A percentile compares a stretch with the other conserved stretches of the same genome.
Conservation (phyloP, 2,113 vertebrate species). For the Chinchilla lanigera region DNA sequence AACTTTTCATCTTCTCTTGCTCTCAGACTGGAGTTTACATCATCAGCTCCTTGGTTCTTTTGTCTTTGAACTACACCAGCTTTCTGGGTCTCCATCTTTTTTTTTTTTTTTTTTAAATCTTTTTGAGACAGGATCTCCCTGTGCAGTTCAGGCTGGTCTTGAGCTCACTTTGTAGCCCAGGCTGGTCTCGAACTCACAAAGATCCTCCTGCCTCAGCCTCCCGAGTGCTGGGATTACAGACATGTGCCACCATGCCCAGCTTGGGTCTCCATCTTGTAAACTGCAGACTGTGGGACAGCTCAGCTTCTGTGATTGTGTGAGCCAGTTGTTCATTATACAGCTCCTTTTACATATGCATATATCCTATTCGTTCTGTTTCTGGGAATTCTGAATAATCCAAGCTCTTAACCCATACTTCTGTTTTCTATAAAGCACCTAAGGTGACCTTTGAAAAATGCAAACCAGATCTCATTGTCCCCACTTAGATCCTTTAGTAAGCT, state of each 20-base stretch:
- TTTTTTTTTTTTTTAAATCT: too few relatives aligned
- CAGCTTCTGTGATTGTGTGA: neutral
- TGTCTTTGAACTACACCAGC: neutral
- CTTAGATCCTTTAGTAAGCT: neutral
- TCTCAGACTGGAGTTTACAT: neutral
- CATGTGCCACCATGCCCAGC: too few relatives aligned
- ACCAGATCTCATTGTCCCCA: neutral
- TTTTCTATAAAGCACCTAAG: neutral
- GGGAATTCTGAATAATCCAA: neutral
- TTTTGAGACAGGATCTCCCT: too few relatives aligned
- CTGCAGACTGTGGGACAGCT: neutral
- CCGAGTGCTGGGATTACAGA: too few relatives aligned
- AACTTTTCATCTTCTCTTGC: neutral
- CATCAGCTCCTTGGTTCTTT: neutral
- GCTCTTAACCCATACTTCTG: neutral
- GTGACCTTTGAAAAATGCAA: constrained; percentile 14
- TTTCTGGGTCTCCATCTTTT: neutral
- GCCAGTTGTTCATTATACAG: neutral
- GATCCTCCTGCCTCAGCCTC: too few relatives aligned
- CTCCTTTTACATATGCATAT: neutral
- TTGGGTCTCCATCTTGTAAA: neutral
- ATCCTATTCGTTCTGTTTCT: neutral
- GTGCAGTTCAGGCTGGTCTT: too few relatives aligned
- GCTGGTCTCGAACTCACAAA: too few relatives aligned
- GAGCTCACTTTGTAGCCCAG: too few relatives aligned